Base-by-base conservation (phyloP, 2,113 vertebrate species). In the Nyctereutes procyonoides region DNA sequence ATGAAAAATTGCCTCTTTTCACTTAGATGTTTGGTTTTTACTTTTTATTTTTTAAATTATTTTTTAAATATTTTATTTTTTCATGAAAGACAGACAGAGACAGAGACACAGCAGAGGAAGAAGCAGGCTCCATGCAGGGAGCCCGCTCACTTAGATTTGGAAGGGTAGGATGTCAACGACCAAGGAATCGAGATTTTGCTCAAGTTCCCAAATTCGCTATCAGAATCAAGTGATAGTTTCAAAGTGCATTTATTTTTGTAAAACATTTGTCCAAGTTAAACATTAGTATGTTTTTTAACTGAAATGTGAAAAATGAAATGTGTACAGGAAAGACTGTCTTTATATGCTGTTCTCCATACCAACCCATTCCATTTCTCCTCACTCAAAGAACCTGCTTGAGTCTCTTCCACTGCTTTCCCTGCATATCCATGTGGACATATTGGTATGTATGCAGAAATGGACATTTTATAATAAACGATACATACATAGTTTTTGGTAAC, bases 241-340 rank as follows among this genome's bases (percentile, higher is more conserved):
- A 83, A 89, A 87, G 38, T 51, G 0, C 43, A 62, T 55, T 77
- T 79, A 65, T 58, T 83, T 96, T 48, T 81, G 19, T 63, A 13
- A 95, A 89, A 97, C 67, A 8, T 87, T 48, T 20, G 60, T 2
- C 35, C 17, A 85, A 38, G 8, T 96, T 76, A 89, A 92, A 14
- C 88, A 60, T 28, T 51, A 7, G 24, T 55, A 20, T 43, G 3
- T 62, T 89, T 88, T 86, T 35, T 43, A 43, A 88, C 10, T 90
- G 22, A 48, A 67, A 73, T 58, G 24, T 93, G 28, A 90, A 97
- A 92, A 95, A 22, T 83, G 63, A 82, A 93, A 76, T 0, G 20
- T 13, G 11, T 89, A 24, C 28, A 51, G 32, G 26, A 74, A 85
- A 85, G 38, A 77, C n/a, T 90, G 8, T 90, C 56, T 90, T 87